Base-by-base conservation (phyloP, 2,888 invertebrate genomes). In the Hypolimnas misippus region DNA sequence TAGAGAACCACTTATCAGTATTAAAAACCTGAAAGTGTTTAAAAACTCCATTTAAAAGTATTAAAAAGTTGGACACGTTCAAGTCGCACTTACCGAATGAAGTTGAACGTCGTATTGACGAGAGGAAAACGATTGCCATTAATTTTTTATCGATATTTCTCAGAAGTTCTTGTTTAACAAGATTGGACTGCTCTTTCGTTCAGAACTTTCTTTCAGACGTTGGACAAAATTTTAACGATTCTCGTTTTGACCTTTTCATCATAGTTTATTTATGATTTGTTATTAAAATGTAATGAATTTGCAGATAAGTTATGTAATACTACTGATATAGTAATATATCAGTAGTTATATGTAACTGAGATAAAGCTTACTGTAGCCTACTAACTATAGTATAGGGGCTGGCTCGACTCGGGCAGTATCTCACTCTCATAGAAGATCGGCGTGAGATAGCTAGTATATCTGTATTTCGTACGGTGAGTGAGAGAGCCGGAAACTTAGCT, bases 81-180 rank as follows among this genome's bases (percentile, higher is more conserved):
- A 42, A 61, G 31, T 61, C 31, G 55, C 55, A 51, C 53, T 60
- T 60, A 60, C 31, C 33, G 42, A 50, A 19, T 55, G 31, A 61
- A 61, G 40, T 55, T 49, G 60, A 61, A 61, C 21, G 55, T 61
- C 55, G 55, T 42, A 31, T 61, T 56, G 50, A 33, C 61, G 21
- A 50, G 42, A 42, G 17, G 49, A 56, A 56, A 54, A 56, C 42
- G 55, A 56, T 55, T 31, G 31, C 50, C 50, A 51, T 61, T 61
- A 51, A 61, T 61, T 55, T 55, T 61, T 55, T 56, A 55, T 42
- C 61, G 55, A 61, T 56, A 61, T 55, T 61, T 61, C 55, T 51
- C 38, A 51, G 55, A 50, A 61, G 60, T 55, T 61, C 31, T 61
- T 61, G 61, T 56, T 61, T 56, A 61, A 61, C 61, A 61, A 61